These are phyloP conservation scores for Colinus virginianus DNA, from an alignment of 2,113 vertebrate genomes.

Conservation along the genomic window DNA sequence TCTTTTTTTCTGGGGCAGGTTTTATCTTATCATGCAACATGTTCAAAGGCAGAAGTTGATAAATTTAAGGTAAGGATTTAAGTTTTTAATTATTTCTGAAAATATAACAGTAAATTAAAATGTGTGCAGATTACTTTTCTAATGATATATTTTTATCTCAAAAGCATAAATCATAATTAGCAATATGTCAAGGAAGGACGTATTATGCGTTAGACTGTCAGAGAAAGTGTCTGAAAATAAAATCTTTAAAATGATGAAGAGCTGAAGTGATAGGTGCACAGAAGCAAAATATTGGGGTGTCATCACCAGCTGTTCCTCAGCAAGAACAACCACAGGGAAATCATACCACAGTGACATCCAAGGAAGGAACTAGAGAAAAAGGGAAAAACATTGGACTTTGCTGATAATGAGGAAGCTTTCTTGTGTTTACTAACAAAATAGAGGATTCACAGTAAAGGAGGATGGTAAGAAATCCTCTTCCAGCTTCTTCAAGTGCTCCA, in stretches of 20 bases:
- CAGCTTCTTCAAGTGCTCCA: not conserved
- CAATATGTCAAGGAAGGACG: not conserved
- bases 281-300: not conserved
- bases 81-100: not conserved
- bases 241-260: not conserved
- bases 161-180: not conserved
- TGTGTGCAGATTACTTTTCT: not conserved
- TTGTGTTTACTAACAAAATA: not conserved
- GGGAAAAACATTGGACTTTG: not conserved
- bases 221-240: not conserved
- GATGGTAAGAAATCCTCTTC: not conserved
- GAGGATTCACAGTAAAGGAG: not conserved
- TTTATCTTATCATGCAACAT: slow-evolving; percentile 97
- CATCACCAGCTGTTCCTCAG: not conserved
- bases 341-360: not conserved
- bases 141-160: not conserved
- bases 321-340: not conserved
- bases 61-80: slow-evolving; percentile 94
- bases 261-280: not conserved
- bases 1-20: slow-evolving; percentile 84
- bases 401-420: not conserved
- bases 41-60: slow-evolving; percentile 98
- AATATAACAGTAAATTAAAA: not conserved
- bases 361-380: not conserved
- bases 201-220: not conserved